Evolutionary conservation across 2,888 invertebrate genomes (phyloP).

Genomic region (Lamproptera curius): DNA sequence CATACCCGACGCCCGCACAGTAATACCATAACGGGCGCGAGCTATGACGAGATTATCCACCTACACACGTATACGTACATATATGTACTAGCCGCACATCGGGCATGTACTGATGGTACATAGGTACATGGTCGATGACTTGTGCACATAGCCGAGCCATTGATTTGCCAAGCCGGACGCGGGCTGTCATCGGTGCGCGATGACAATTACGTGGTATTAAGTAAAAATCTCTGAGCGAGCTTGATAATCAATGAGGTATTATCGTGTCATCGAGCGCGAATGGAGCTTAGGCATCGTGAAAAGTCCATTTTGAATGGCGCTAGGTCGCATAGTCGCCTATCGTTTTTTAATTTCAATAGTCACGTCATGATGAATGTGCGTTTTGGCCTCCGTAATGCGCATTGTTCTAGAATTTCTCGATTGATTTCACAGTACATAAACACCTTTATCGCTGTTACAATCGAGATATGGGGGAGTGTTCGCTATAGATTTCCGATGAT

Average conservation of each 20-base stretch:
- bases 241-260: slow-evolving; percentile 17
- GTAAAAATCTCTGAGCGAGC: slow-evolving; percentile 35
- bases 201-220: slow-evolving; percentile 54
- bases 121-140: slow-evolving; percentile 67
- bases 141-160: slow-evolving; percentile 64
- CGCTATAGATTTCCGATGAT: neutral
- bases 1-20: slow-evolving; percentile 54
- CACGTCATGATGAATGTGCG: neutral
- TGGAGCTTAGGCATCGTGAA: slow-evolving; percentile 9
- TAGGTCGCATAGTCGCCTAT: too few relatives aligned
- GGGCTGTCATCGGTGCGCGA: slow-evolving; percentile 61
- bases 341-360: neutral
- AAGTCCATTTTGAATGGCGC: neutral
- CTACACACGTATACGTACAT: slow-evolving; percentile 57
- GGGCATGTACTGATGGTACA: slow-evolving; percentile 60
- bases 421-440: too few relatives aligned
- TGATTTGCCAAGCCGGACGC: slow-evolving; percentile 68
- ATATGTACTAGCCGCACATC: slow-evolving; percentile 52
- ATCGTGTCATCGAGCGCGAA: slow-evolving; percentile 4
- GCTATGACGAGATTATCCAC: slow-evolving; percentile 78
- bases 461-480: neutral
- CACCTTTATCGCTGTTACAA: too few relatives aligned
- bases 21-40: slow-evolving; percentile 77
- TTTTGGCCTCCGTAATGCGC: too few relatives aligned
- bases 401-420: too few relatives aligned